Percentiles rank a stretch among this genome's conserved stretches.
phyloP scores from a whole-genome alignment of 2,888 invertebrate species.

The Cephus spinipes region DNA sequence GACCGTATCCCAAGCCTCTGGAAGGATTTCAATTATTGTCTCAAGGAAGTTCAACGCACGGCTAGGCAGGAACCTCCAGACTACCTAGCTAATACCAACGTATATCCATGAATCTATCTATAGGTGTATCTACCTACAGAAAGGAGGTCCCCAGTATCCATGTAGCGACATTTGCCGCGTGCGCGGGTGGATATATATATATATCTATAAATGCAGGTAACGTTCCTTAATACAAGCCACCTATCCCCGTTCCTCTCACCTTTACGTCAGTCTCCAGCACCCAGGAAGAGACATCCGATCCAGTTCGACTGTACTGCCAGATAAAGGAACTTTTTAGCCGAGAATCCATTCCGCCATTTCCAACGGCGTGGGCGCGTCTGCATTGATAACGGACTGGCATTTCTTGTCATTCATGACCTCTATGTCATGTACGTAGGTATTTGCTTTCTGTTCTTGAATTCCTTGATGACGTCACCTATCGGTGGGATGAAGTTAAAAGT shows the following conservation, averaged over 20 bases:
- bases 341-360: neutral
- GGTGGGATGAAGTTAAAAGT: neutral
- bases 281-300: neutral
- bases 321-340: conserved; percentile 8
- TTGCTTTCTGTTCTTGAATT: neutral
- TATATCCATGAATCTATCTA: neutral
- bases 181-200: neutral
- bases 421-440: conserved; percentile 1
- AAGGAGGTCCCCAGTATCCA: neutral
- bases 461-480: neutral
- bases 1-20: conserved; percentile 20
- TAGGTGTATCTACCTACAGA: neutral
- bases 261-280: neutral
- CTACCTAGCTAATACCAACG: neutral
- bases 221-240: neutral
- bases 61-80: conserved; percentile 48
- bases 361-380: too few species aligned
- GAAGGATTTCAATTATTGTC: conserved; percentile 54
- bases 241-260: neutral
- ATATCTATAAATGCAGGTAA: neutral
- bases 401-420: neutral
- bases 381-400: neutral
- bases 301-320: neutral
- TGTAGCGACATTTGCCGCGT: neutral
- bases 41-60: conserved; percentile 61